Percentiles rank a stretch among this genome's conserved stretches.
phyloP scores from a whole-genome alignment of 2,113 vertebrate species.

The Catharus minimus region DNA sequence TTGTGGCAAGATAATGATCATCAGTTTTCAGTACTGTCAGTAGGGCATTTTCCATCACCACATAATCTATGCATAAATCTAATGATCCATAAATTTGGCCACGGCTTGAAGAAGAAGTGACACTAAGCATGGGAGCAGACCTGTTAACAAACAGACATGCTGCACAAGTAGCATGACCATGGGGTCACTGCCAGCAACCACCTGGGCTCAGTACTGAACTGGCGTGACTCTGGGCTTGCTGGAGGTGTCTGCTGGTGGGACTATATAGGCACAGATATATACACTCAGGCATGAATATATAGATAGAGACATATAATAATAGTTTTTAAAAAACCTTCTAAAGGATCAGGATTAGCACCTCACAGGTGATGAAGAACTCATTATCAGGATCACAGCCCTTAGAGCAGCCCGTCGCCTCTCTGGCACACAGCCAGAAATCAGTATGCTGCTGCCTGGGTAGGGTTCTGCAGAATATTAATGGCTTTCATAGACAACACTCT shows the following conservation, averaged over 20 bases:
- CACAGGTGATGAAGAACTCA: not conserved
- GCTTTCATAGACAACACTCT: not conserved
- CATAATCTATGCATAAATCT: not conserved
- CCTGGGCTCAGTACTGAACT: not conserved
- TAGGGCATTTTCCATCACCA: not conserved
- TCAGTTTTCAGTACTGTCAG: not conserved
- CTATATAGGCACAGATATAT: not conserved
- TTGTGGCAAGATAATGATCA: not conserved
- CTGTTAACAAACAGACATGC: not conserved
- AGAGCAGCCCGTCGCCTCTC: not conserved
- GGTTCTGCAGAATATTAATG: not conserved
- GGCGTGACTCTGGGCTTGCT: not conserved
- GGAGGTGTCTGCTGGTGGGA: not conserved
- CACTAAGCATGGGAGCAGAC: not conserved
- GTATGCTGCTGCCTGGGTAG: not conserved
- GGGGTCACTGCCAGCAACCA: not conserved
- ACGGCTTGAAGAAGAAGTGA: not conserved
- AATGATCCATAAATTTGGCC: not conserved
- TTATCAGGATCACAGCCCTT: not conserved
- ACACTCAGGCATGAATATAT: not conserved
- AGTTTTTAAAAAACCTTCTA: not conserved
- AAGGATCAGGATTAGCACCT: constrained; percentile 16
- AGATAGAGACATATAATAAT: not conserved
- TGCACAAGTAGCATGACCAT: not conserved
- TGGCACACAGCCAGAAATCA: not conserved